These are phyloP conservation scores for Popillia japonica DNA, from an alignment of 1,140 invertebrate genomes.

Conservation along the genomic window DNA sequence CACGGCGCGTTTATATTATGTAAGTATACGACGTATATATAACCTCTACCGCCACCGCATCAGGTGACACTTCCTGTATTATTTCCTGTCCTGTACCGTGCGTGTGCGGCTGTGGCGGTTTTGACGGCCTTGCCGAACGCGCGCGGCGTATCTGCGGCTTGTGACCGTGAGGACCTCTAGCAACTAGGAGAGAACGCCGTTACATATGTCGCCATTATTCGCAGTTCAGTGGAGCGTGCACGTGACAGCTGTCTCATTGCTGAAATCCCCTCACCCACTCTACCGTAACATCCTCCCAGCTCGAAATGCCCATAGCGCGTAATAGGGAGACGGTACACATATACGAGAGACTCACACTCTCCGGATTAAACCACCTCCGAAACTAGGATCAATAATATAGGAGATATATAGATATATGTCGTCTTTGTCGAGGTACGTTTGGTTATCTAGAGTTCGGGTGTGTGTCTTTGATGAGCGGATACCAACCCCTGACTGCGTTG, in stretches of 20 bases:
- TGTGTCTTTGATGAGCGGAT: too few species aligned
- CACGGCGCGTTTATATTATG: too few species aligned
- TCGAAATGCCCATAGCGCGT: neutral
- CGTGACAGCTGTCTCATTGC: constrained; percentile 59
- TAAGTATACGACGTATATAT: too few species aligned
- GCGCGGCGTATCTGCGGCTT: neutral
- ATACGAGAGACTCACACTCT: too few species aligned
- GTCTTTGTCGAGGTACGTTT: too few species aligned
- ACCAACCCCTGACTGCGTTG: too few species aligned
- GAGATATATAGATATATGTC: too few species aligned
- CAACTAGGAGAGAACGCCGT: neutral
- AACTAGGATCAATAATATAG: too few species aligned
- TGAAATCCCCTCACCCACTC: neutral
- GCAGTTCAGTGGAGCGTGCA: constrained; percentile 55
- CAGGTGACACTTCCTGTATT: neutral
- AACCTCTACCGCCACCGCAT: neutral
- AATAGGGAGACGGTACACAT: too few species aligned
- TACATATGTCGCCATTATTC: constrained; percentile 60
- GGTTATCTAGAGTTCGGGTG: too few species aligned
- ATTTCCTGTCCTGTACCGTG: neutral
- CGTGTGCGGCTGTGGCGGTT: neutral
- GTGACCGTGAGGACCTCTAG: neutral
- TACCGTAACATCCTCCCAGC: neutral
- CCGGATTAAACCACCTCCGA: too few species aligned
- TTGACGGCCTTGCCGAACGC: neutral